These are phyloP conservation scores for Pantherophis vulpinus DNA, from an alignment of 2,797 vertebrate species.

Conservation along the genomic window DNA sequence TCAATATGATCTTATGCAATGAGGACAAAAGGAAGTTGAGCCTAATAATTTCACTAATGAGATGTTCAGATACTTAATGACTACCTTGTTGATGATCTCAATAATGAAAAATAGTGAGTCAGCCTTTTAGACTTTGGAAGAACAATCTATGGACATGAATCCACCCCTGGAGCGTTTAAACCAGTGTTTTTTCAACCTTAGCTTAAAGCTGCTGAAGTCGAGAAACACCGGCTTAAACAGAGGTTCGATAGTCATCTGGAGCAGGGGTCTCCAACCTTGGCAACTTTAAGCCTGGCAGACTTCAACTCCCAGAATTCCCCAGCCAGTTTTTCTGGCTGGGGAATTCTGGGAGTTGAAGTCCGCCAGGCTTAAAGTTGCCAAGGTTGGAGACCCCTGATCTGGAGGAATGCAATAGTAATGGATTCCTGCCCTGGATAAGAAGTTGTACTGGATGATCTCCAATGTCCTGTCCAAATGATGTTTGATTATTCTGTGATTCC, in stretches of 20 bases:
- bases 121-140: background rate
- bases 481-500: background rate
- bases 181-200: background rate
- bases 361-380: too few species aligned
- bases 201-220: background rate
- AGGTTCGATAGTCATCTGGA: background rate
- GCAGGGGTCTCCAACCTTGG: background rate
- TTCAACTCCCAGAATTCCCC: too few species aligned
- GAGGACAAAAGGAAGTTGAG: background rate
- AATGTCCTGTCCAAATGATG: background rate
- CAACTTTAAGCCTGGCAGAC: too few species aligned
- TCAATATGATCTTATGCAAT: background rate
- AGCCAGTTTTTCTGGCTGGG: too few species aligned
- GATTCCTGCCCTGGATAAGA: background rate
- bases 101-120: background rate
- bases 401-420: background rate
- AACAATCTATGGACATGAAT: background rate
- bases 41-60: background rate
- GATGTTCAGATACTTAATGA: background rate
- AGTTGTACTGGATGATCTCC: background rate
- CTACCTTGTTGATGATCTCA: background rate
- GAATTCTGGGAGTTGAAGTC: too few species aligned
- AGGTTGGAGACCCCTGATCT: too few species aligned
- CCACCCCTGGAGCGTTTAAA: background rate
- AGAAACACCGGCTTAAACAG: too few species aligned